A percentile compares a stretch with the other conserved stretches of the same genome.
phyloP scores from a whole-genome alignment of 2,797 vertebrate species.

The Urosaurus nigricauda region DNA sequence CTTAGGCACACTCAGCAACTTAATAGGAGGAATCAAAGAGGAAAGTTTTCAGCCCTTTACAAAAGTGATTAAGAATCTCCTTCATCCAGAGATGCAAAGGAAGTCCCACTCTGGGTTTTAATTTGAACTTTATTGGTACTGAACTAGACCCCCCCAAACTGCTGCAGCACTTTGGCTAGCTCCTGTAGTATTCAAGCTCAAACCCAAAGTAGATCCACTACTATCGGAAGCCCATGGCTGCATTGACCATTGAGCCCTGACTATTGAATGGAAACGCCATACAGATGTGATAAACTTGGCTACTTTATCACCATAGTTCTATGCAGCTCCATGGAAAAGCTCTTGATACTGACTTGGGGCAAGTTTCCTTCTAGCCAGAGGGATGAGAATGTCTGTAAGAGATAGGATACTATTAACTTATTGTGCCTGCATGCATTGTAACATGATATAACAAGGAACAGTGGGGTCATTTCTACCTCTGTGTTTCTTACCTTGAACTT shows the following conservation, averaged over 20 bases:
- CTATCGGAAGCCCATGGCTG: background rate
- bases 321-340: background rate
- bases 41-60: too few relatives aligned
- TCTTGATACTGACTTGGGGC: background rate
- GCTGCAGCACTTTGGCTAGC: too few relatives aligned
- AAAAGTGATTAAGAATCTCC: too few relatives aligned
- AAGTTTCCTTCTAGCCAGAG: background rate
- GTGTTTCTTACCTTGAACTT: background rate
- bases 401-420: background rate
- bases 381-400: background rate
- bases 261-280: too few relatives aligned
- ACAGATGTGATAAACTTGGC: background rate
- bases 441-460: background rate
- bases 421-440: background rate
- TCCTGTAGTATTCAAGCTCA: too few relatives aligned
- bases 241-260: background rate
- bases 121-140: too few relatives aligned
- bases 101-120: too few relatives aligned
- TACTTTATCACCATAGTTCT: background rate
- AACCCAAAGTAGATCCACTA: too few relatives aligned
- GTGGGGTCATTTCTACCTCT: background rate
- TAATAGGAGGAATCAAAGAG: too few relatives aligned
- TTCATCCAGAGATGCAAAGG: too few relatives aligned
- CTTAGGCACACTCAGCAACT: too few relatives aligned
- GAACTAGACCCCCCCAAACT: too few relatives aligned